Evolutionary conservation across 2,113 vertebrate genomes (phyloP).

Genomic region (Macquaria australasica): DNA sequence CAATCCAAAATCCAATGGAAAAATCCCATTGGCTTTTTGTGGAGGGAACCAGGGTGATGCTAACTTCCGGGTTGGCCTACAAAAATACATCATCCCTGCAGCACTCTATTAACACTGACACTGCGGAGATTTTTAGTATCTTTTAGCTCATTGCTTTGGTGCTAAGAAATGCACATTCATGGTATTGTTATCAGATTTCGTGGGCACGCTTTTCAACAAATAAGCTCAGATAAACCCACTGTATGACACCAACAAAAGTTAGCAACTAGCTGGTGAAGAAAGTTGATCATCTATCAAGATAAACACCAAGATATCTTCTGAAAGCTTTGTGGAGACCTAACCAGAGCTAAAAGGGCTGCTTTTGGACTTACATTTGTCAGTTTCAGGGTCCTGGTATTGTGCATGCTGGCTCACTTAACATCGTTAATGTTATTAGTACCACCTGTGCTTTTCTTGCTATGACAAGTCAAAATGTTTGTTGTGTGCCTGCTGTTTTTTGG

Average conservation of each 20-base stretch:
- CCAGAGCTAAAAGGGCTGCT: background rate
- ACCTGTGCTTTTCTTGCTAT: background rate
- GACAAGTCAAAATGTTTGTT: background rate
- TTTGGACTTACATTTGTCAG: background rate
- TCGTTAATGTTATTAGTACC: background rate
- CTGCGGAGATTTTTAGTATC: background rate
- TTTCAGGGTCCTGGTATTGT: background rate
- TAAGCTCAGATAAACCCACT: background rate
- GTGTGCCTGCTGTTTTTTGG: background rate
- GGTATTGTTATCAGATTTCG: background rate
- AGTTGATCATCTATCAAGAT: background rate
- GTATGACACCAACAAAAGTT: too few species aligned
- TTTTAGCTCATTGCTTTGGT: background rate
- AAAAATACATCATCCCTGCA: too few species aligned
- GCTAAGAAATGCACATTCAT: background rate
- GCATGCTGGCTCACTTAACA: background rate
- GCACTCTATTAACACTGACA: too few species aligned
- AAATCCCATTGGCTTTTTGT: too few species aligned
- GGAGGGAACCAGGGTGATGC: too few species aligned
- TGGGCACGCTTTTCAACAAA: background rate
- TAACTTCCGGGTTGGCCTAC: too few species aligned
- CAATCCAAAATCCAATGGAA: too few species aligned
- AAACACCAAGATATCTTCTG: background rate
- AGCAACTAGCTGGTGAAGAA: background rate
- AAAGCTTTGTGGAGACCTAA: background rate